Base-by-base conservation (phyloP, 2,888 invertebrate genomes). In the Melipona beecheii region DNA sequence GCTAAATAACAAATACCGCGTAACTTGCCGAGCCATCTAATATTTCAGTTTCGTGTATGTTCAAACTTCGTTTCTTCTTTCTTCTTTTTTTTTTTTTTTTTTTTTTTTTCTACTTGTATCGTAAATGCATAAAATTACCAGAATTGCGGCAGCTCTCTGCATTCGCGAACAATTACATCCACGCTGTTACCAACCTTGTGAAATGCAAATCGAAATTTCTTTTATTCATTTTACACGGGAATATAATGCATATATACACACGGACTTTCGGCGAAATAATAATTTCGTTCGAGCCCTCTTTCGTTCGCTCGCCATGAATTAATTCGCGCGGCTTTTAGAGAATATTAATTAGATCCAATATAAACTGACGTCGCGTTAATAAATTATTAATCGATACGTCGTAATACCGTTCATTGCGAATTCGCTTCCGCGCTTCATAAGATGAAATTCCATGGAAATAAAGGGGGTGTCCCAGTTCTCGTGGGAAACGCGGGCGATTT, bases 331-430 rank as follows among this genome's bases (percentile, higher is more conserved):
- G 64, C 49, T 64, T 43, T 49, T n/a, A 43, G 49, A 60, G 75
- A 24, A 64, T 70, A 70, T 80, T 76, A 76, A 76, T 80, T 70
- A 50, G 56, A 21, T 36, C 64, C 64, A 49, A 76, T 64, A 54
- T 69, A 70, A 64, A 64, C 64, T 49, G 69, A 75, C 79, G 71
- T 56, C 52, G 43, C 78, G 78, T 71, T 64, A 69, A 78, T 79
- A 72, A 79, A 73, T 81, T 78, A 79, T 81, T 81, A 79, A 73
- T 79, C 81, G 79, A 81, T 73, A 58, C 62, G 56, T 60, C 54
- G 11, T 21, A 50, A 78, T 62, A 62, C 58, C 72, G 54, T 24
- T 31, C 60, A 24, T 49, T 72, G 78, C 64, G 27, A 62, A 54
- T 62, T 19, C 56, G 54, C 52, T 19, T 54, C 60, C n/a, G 52